Base-by-base conservation (phyloP, 2,797 vertebrate genomes). In the Macrochelys suwanniensis region DNA sequence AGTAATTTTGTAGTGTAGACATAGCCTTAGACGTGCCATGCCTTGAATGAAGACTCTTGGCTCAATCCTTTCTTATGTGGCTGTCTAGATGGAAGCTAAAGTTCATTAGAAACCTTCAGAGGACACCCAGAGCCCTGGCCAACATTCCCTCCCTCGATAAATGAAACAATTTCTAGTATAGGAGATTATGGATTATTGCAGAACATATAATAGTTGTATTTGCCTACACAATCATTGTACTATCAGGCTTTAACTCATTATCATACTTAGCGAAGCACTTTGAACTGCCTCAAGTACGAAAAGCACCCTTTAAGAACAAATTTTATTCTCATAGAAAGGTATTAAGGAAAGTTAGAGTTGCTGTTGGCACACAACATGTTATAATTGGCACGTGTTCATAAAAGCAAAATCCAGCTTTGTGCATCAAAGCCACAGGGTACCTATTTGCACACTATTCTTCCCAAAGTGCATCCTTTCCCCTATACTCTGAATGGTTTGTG, bases 261-360 rank as follows among this genome's bases (percentile, higher is more conserved):
- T 81, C 19, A 79, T 91, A 92, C 81, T 93, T 81, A 95, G 94
- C 4, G 11, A 94, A 94, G 89, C 49, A 1, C 90, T 96, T 81
- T 80, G 78, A 92, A 83, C 90, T 78, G 84, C 89, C 92, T 91
- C 61, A 4, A 89, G 92, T 89, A 76, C 53, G 49, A 89, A 93
- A 95, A 89, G 90, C 92, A 87, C 84, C 82, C 45, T 23, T 53
- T 51, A 93, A 86, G 87, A 94, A 74, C 90, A 81, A 83, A 88
- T 93, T 81, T 96, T 91, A 83, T 79, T 89, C 92, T 93, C 84
- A 83, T 86, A 89, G 85, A 87, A 89, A 94, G 92, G 89, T 88
- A 88, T 89, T 89, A 95, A 94, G 90, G 92, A 87, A 96, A 93
- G 82, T 94, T 88, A 94, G 84, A 93, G 82, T 84, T 91, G 85